Evolutionary conservation across 92 coral and sea anemone species (phyloP).

Genomic region (Porites rus): DNA sequence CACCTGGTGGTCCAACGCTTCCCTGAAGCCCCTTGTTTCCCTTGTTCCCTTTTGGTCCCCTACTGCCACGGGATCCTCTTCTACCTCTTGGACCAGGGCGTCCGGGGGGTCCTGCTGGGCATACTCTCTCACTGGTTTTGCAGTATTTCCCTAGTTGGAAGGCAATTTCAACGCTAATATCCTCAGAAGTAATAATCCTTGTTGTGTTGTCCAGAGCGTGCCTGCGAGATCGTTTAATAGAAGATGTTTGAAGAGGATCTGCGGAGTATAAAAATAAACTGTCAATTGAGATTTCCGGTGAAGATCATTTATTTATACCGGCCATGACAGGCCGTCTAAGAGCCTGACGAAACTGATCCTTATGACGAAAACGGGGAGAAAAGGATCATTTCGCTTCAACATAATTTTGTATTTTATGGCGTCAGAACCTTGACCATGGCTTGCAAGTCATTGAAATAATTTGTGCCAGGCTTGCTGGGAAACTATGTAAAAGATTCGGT

Average conservation of each 20-base stretch:
- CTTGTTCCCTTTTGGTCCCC: conserved; percentile 24
- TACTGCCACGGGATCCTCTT: conserved; percentile 20
- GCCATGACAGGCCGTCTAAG: background rate
- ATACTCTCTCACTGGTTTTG: conserved; percentile 21
- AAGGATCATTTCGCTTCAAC: too few relatives aligned
- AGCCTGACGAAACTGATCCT: background rate
- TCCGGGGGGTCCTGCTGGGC: conserved; percentile 37
- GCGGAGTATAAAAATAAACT: background rate
- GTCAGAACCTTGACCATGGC: too few relatives aligned
- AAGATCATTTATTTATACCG: background rate
- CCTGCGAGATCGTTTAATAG: conserved; percentile 8
- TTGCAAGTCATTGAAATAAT: too few relatives aligned
- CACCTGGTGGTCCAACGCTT: background rate
- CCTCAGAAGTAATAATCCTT: background rate
- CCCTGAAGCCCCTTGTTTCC: conserved; percentile 14
- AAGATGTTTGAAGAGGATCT: background rate
- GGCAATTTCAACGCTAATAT: conserved; percentile 19
- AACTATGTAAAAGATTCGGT: too few relatives aligned
- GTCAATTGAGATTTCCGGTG: too few relatives aligned
- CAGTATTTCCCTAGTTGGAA: conserved; percentile 17
- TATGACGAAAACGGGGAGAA: too few relatives aligned
- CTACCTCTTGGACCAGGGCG: conserved; percentile 20
- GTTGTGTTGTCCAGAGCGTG: conserved; percentile 1
- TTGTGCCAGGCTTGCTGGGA: too few relatives aligned
- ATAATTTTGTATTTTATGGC: too few relatives aligned